phyloP scores from a whole-genome alignment of 2,113 vertebrate species.

The Hypanus sabinus region DNA sequence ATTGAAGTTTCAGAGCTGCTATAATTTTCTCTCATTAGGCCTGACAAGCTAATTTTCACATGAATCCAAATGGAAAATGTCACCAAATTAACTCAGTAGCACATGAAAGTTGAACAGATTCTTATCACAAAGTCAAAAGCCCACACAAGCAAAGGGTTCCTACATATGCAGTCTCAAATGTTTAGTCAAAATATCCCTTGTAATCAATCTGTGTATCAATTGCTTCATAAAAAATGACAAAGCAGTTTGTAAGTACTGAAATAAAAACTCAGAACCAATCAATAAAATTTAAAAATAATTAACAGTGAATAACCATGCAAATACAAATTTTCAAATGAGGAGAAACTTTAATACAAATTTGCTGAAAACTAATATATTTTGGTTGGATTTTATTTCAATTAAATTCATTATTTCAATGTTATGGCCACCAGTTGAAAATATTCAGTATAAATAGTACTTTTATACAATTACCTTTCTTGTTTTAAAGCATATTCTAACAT shows the following conservation, averaged over 20 bases:
- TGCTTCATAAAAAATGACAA: not conserved
- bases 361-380: not conserved
- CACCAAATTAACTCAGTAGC: too few species aligned
- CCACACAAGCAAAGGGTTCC: too few species aligned
- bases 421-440: not conserved
- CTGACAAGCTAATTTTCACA: too few species aligned
- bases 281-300: not conserved
- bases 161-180: too few species aligned
- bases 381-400: not conserved
- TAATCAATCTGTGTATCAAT: not conserved
- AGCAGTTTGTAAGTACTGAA: not conserved
- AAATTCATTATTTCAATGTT: not conserved
- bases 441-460: not conserved
- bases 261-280: not conserved
- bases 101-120: too few species aligned
- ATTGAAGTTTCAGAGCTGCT: too few species aligned
- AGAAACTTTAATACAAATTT: not conserved
- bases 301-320: not conserved
- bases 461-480: conserved; percentile 82
- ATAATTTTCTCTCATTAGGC: too few species aligned
- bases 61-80: too few species aligned
- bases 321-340: not conserved
- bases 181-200: not conserved
- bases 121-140: too few species aligned
- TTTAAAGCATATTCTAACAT: conserved; percentile 99